Evolutionary conservation across 2,113 vertebrate genomes (phyloP).

Genomic region (Hypomesus transpacificus): DNA sequence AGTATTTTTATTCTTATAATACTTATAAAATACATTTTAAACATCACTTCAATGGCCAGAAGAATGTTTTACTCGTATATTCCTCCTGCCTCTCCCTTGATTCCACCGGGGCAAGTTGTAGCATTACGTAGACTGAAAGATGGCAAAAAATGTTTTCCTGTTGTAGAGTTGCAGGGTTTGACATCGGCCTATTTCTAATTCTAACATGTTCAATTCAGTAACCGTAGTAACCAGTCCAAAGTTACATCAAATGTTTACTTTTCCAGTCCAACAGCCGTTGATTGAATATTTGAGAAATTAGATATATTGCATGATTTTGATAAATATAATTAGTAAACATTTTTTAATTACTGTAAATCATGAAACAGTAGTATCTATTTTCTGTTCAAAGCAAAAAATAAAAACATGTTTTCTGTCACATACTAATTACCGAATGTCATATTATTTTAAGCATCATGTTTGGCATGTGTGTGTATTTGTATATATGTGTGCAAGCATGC

Average conservation of each 20-base stretch:
- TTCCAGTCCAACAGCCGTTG: too few relatives aligned
- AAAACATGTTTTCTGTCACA: background rate
- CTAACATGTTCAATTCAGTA: background rate
- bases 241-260: background rate
- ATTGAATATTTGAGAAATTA: too few relatives aligned
- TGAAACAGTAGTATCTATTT: background rate
- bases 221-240: background rate
- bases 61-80: too few relatives aligned
- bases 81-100: too few relatives aligned
- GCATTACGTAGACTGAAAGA: background rate
- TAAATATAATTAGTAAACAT: background rate
- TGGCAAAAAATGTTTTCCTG: background rate
- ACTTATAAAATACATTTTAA: too few relatives aligned
- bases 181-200: background rate
- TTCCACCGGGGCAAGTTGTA: too few relatives aligned
- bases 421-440: too few relatives aligned
- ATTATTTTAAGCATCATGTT: background rate
- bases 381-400: background rate
- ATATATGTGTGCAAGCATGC: constrained; percentile 47
- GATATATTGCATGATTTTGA: too few relatives aligned
- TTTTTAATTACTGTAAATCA: background rate
- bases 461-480: background rate
- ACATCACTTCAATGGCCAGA: too few relatives aligned
- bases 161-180: background rate
- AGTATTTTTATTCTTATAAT: background rate